phyloP scores from a whole-genome alignment of 2,888 invertebrate genomes.

The Agrochola litura region DNA sequence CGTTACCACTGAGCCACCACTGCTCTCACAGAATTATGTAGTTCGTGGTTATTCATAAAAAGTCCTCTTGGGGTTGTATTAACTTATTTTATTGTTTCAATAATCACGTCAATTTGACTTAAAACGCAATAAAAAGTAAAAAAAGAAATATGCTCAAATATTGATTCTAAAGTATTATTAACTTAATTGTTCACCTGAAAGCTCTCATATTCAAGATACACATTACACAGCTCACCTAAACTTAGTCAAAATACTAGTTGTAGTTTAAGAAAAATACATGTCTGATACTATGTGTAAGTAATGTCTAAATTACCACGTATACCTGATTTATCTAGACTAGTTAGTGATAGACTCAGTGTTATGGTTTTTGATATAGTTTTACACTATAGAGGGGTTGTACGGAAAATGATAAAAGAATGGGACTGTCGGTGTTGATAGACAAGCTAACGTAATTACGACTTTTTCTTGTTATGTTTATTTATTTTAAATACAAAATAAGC shows the following conservation, averaged over 20 bases:
- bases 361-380: constrained; percentile 70
- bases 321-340: constrained; percentile 83
- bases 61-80: not conserved
- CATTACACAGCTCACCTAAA: constrained; percentile 49
- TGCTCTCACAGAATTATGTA: too few species aligned
- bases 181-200: constrained; percentile 10
- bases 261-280: constrained; percentile 89
- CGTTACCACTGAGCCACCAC: too few species aligned
- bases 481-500: not conserved
- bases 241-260: constrained; percentile 70
- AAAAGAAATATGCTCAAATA: constrained; percentile 16
- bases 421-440: constrained; percentile 41
- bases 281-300: constrained; percentile 91
- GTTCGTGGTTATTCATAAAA: too few species aligned
- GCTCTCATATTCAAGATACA: constrained; percentile 49
- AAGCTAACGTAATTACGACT: not conserved
- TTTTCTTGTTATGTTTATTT: not conserved
- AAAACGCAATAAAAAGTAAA: too few species aligned
- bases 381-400: constrained; percentile 46
- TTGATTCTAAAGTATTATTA: constrained; percentile 15
- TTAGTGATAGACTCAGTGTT: constrained; percentile 73
- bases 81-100: constrained; percentile 16
- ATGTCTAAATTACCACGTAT: constrained; percentile 77
- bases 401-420: constrained; percentile 4
- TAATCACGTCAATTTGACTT: not conserved